Evolutionary conservation across 2,797 vertebrate genomes (phyloP), one percentile per base, ranked within the genome.

Genomic region (Acomys russatus): DNA sequence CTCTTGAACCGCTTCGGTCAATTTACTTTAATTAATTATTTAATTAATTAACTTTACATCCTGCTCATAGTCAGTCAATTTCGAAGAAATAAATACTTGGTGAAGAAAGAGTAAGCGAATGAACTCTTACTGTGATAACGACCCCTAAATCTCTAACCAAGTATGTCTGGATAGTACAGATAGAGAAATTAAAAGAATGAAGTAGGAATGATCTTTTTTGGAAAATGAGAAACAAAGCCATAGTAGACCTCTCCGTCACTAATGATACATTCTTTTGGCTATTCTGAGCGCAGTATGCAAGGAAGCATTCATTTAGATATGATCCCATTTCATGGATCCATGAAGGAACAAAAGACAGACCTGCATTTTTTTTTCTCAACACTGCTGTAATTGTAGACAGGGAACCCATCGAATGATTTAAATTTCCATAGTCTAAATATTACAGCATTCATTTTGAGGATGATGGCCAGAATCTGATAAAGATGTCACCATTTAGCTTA

Each of bases 391-490:
- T 54, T 73, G 15, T 91, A 74, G 71, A 92, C 92, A 73, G 68
- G 49, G 88, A 25, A 73, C 71, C 35, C 94, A 61, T 74, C 49
- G 77, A 91, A 86, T 78, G 82, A 77, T 59, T 97, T 83, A 80
- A 35, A 80, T 33, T 77, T 84, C 82, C 35, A 12, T 59, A 18
- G n/a, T 38, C 51, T 59, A 59, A 59, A 73, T 63, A 77, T 23
- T 38, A 56, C 30, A 70, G 71, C 20, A 12, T 92, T 93, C 77
- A 92, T 77, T 91, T 90, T 82, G 80, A 96, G 25, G 17, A 56
- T 78, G 54, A 91, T 73, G 25, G 88, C 14, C 59, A 82, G 86
- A 49, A 90, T 9, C 61, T 49, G 49, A 28, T 64, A 88, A 97
- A 92, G 74, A 77, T 22, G 30, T 59, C 23, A 56, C 6, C 2